A percentile compares a stretch with the other conserved stretches of the same genome.
Conservation (phyloP, 2,888 invertebrate species). For the Drosophila fulvimacula region DNA sequence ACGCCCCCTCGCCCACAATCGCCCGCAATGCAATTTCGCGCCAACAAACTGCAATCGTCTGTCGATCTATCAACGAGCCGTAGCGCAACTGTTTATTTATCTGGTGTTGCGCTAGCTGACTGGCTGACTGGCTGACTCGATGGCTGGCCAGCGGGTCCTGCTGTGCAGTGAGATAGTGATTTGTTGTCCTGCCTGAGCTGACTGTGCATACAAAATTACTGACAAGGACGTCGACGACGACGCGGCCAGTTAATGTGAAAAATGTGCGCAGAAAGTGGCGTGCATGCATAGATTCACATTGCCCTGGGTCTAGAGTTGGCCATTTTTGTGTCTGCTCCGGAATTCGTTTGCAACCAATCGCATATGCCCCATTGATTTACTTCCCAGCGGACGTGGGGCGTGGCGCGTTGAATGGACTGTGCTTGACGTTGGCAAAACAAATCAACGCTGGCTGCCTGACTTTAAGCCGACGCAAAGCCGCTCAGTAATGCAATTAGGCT, state of each 20-base stretch:
- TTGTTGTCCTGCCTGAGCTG: conserved; percentile 68
- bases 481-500: conserved; percentile 73
- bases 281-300: conserved; percentile 68
- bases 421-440: conserved; percentile 54
- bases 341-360: conserved; percentile 54
- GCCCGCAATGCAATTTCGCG: conserved; percentile 47
- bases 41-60: conserved; percentile 61
- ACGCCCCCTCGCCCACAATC: conserved; percentile 5
- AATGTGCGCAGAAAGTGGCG: conserved; percentile 69
- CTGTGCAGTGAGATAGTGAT: conserved; percentile 63
- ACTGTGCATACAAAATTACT: conserved; percentile 76
- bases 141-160: conserved; percentile 37
- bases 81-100: conserved; percentile 57
- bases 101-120: conserved; percentile 37
- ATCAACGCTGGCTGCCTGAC: conserved; percentile 60
- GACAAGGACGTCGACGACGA: conserved; percentile 55
- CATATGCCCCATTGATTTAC: conserved; percentile 67
- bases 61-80: conserved; percentile 68
- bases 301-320: conserved; percentile 3
- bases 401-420: conserved; percentile 7
- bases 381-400: conserved; percentile 32
- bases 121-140: conserved; percentile 18
- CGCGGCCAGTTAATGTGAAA: conserved; percentile 74
- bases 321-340: conserved; percentile 14
- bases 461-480: conserved; percentile 77